Evolutionary conservation across 2,113 vertebrate genomes (phyloP), one percentile per base, ranked within the genome.

Genomic region (Salvelinus namaycush): DNA sequence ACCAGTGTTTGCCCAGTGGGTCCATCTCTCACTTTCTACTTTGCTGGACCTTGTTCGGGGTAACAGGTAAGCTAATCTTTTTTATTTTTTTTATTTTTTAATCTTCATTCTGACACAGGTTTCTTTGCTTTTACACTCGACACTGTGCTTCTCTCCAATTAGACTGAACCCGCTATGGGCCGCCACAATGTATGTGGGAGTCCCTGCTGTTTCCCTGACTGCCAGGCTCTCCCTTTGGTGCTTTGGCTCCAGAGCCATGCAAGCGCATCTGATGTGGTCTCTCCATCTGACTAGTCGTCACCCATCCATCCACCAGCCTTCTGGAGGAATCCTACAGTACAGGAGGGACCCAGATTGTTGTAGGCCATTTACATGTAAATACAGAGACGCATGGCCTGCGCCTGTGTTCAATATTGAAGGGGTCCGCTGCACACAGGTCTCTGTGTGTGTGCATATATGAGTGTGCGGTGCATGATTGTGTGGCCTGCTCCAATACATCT

Each of bases 351-450:
- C 93, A 94, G 93, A 94, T 92, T 94, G 93, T 94, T 93, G 91
- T 93, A 92, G 89, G 92, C 86, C 93, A 92, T 93, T 93, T 93
- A 87, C 91, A 93, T 93, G 92, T 94, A 93, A 94, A 94, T 93
- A 94, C 89, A 93, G 89, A 92, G 88, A 89, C 79, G 51, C 2
- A 87, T 75, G 89, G 90, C 87, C 90, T 84, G 89, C 81, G 87
- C 90, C 90, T 83, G 88, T 59, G 86, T 88, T 93, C 92, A 94
- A 94, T 94, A 94, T 94, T 94, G 93, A 93, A 90, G 88, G 89
- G 84, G 76, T 92, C 86, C 89, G 84, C 87, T 89, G 85, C 87
- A 89, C 83, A 78, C 81, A 89, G 90, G 91, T 90, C 89, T 87
- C 78, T 87, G 78, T 85, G 84, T 90, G 84, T 73, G 66, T 75